Percentiles rank a stretch among this genome's conserved stretches.
These are phyloP conservation scores for Gymnobelideus leadbeateri DNA, from an alignment of 2,113 vertebrate genomes.

Conservation along the genomic window DNA sequence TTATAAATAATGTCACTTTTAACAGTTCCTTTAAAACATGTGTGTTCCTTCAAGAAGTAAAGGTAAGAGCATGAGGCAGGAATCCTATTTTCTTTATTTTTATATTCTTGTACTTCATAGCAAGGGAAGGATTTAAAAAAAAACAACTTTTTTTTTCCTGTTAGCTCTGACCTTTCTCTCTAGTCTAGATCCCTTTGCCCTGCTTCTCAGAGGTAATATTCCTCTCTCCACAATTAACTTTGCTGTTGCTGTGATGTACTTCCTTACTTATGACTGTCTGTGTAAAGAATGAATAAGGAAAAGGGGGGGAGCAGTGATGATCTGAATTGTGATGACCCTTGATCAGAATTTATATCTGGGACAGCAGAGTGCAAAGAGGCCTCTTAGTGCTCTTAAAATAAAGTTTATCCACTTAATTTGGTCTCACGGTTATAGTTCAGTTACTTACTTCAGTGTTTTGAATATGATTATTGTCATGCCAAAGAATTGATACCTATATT, in stretches of 20 bases:
- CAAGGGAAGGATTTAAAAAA: constrained; percentile 4
- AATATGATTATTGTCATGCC: too few species aligned
- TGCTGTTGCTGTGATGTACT: background rate
- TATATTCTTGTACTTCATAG: constrained; percentile 6
- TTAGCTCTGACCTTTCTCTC: constrained; percentile 19
- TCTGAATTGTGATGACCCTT: background rate
- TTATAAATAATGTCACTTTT: constrained; percentile 43
- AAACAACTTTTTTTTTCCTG: background rate
- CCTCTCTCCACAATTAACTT: background rate
- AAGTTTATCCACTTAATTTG: background rate
- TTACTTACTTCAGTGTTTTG: too few species aligned
- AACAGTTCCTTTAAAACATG: constrained; percentile 24
- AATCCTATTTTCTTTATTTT: constrained; percentile 44
- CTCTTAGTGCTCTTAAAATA: background rate
- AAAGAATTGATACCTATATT: background rate
- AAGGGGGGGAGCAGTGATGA: background rate
- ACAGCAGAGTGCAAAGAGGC: background rate
- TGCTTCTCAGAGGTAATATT: background rate
- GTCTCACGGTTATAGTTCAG: background rate
- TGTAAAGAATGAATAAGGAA: background rate
- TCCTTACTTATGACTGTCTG: background rate
- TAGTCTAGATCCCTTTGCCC: background rate
- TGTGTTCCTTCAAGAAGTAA: constrained; percentile 38
- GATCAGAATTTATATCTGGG: background rate
- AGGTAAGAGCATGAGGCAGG: constrained; percentile 5